These are phyloP conservation scores for Castor canadensis DNA, from an alignment of 2,113 vertebrate genomes.

Conservation along the genomic window DNA sequence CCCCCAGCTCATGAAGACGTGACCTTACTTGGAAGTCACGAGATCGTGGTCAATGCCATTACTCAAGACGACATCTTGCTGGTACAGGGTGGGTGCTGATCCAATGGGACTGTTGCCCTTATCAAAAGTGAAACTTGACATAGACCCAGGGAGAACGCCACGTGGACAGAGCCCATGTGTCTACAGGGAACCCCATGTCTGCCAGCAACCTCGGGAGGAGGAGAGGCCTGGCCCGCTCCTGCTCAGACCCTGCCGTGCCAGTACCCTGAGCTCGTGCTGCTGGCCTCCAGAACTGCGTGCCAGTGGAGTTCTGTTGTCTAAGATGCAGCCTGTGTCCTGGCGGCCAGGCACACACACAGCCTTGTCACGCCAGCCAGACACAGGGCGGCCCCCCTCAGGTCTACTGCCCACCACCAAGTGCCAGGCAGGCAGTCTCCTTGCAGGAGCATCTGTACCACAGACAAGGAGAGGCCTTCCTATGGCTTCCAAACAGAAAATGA, in stretches of 20 bases:
- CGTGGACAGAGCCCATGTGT: background rate
- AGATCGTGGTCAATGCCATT: too few species aligned
- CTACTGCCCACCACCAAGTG: background rate
- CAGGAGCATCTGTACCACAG: slow-evolving; percentile 64
- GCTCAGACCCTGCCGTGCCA: too few species aligned
- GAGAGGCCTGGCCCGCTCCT: background rate
- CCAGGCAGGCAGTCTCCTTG: background rate
- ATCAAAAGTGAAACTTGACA: accelerated
- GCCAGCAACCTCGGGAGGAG: background rate
- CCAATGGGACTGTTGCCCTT: accelerated
- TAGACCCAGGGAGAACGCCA: accelerated
- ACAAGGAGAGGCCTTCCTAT: slow-evolving; percentile 77
- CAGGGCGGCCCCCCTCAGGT: background rate
- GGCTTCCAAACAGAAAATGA: slow-evolving; percentile 82
- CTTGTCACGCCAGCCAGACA: too few species aligned
- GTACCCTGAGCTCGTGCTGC: background rate
- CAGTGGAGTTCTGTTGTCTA: accelerated
- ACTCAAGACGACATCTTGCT: accelerated
- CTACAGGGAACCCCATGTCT: accelerated
- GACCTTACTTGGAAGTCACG: background rate
- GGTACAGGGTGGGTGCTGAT: accelerated
- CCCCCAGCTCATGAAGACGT: background rate
- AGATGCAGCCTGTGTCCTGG: background rate
- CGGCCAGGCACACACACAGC: background rate
- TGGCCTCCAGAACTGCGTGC: background rate